Evolutionary conservation across 2,888 invertebrate species (phyloP), one percentile per base, ranked within the genome.

Genomic region (Drepanosiphum platanoidis): DNA sequence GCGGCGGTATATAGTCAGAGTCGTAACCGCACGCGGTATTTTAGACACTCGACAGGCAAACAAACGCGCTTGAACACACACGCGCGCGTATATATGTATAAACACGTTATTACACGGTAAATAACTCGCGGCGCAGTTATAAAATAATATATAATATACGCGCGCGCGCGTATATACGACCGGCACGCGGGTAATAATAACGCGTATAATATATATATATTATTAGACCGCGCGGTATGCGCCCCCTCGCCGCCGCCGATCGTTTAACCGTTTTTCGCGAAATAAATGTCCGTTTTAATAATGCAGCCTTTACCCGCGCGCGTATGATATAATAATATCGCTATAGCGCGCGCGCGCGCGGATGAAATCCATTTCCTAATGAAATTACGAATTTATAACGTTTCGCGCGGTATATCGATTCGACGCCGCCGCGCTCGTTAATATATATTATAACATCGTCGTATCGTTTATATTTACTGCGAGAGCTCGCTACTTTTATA

Each of bases 311-410:
- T 42, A 68, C 2, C 1, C n/a, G 9, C 0, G 46, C 13, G 61
- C 3, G 30, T 66, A 58, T n/a, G n/a, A n/a, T 58, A 66, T 32
- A 18, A 3, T 11, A 27, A 71, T 27, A 36, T 8, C 18, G 46
- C 46, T 46, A 4, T 52, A 27, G 27, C 36, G 34, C 30, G 34
- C 8, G 30, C 68, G 32, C n/a, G 80, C 22, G 27, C 34, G 46
- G 58, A 61, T 30, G 61, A 32, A 84, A 75, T 75, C 83, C 83
- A 84, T 84, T 84, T 84, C 75, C 83, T 84, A 84, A 84, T 84
- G 83, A 84, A 84, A 84, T 84, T 75, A 84, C 64, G 36, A 84
- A 84, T 84, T 84, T 84, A 84, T 84, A n/a, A 84, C 66, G 68
- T 46, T 36, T 74, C 34, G n/a, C n/a, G n/a, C n/a, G n/a, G n/a